Evolutionary conservation across 2,888 invertebrate species (phyloP).

Genomic region (Blomia tropicalis): DNA sequence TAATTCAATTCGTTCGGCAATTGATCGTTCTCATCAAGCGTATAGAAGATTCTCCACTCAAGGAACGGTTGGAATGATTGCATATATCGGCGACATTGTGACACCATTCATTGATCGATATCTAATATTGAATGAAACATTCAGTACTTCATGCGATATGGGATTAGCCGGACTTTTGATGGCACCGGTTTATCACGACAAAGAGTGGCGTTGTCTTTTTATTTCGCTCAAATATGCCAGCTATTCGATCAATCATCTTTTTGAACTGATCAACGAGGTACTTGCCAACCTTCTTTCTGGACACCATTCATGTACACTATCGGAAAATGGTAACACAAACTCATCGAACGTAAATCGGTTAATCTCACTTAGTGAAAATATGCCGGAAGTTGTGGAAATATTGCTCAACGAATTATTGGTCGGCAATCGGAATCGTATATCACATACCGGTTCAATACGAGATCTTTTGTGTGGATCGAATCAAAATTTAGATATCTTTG

Average conservation of each 20-base stretch:
- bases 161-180: slow-evolving; percentile 3
- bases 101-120: slow-evolving; percentile 1
- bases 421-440: background rate
- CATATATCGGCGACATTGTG: slow-evolving; percentile 6
- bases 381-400: slow-evolving; percentile 7
- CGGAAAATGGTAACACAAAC: background rate
- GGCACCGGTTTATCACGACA: slow-evolving; percentile 10
- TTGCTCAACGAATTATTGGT: background rate
- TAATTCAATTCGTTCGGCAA: background rate
- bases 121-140: slow-evolving; percentile 11
- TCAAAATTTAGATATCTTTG: background rate
- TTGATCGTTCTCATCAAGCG: background rate
- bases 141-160: background rate
- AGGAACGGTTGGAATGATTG: background rate
- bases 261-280: slow-evolving; percentile 2
- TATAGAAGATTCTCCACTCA: background rate
- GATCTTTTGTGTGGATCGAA: slow-evolving; percentile 7
- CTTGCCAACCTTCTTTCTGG: background rate
- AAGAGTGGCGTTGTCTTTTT: slow-evolving; percentile 18
- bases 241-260: slow-evolving; percentile 4
- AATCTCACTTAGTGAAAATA: background rate
- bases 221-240: slow-evolving; percentile 4
- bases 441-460: background rate
- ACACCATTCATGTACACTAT: background rate
- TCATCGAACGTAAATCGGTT: background rate